phyloP scores from a whole-genome alignment of 1,140 invertebrate species.

The Drosophila tsacasi region DNA sequence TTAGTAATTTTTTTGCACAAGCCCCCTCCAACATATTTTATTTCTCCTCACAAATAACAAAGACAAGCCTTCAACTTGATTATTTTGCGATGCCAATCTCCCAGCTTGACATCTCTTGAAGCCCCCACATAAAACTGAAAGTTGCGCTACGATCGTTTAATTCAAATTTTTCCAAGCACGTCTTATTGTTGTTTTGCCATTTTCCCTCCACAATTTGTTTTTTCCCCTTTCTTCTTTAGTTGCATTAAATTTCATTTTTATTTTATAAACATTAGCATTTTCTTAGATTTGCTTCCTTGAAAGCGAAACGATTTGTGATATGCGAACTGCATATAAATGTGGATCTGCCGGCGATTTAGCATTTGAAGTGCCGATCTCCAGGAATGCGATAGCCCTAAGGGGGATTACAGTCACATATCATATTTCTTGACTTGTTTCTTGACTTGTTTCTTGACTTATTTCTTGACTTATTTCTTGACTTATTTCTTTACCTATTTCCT shows the following conservation, averaged over 20 bases:
- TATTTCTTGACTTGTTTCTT: conserved; percentile 21
- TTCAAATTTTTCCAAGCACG: conserved; percentile 33
- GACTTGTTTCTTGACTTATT: conserved; percentile 16
- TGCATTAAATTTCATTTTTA: conserved; percentile 27
- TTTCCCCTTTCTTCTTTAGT: neutral
- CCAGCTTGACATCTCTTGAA: conserved; percentile 53
- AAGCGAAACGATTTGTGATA: conserved; percentile 5
- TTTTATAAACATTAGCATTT: conserved; percentile 64
- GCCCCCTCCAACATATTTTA: neutral
- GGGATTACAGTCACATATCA: conserved; percentile 7
- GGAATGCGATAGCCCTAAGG: conserved; percentile 11
- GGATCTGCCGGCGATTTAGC: conserved; percentile 36
- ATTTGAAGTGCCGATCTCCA: conserved; percentile 38
- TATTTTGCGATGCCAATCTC: conserved; percentile 30
- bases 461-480: conserved; percentile 14
- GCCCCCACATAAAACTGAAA: conserved; percentile 53
- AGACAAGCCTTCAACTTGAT: conserved; percentile 39
- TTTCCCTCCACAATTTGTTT: conserved; percentile 5
- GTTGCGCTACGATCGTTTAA: conserved; percentile 9
- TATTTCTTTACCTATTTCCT: neutral
- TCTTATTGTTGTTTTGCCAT: conserved; percentile 34
- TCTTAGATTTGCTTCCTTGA: conserved; percentile 53
- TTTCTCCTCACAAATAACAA: neutral
- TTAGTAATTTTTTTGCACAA: neutral
- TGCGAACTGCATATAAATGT: conserved; percentile 58